phyloP scores from a whole-genome alignment of 2,888 invertebrate species.

The Heteropelma amictum region DNA sequence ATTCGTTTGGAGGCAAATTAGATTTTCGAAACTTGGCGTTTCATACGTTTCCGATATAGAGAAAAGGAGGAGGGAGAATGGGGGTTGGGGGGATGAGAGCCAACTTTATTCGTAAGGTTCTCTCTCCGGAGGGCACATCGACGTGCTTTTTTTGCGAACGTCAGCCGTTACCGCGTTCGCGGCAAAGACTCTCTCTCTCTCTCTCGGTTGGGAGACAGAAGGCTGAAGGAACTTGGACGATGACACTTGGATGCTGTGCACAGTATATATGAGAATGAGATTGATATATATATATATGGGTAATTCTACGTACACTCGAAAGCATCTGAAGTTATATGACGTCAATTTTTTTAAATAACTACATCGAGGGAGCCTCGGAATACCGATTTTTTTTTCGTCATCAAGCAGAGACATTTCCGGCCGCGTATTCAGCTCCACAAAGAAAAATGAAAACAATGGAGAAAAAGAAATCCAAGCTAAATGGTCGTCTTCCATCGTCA shows the following conservation, averaged over 20 bases:
- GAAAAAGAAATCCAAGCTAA: too few species aligned
- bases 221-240: slow-evolving; percentile 21
- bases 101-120: not conserved
- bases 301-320: not conserved
- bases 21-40: slow-evolving; percentile 64
- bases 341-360: too few species aligned
- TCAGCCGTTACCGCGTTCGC: slow-evolving; percentile 68
- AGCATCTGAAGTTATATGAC: too few species aligned
- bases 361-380: too few species aligned
- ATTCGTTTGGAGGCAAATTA: slow-evolving; percentile 60
- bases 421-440: too few species aligned
- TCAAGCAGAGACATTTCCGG: too few species aligned
- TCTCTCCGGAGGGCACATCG: slow-evolving; percentile 39
- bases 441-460: too few species aligned
- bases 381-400: too few species aligned
- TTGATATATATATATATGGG: not conserved
- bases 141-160: slow-evolving; percentile 70
- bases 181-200: not conserved
- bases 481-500: too few species aligned
- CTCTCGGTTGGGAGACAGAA: slow-evolving; percentile 15
- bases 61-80: not conserved
- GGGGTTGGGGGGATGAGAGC: not conserved
- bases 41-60: slow-evolving; percentile 26
- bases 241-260: slow-evolving; percentile 19
- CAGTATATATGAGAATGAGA: not conserved